phyloP scores from a whole-genome alignment of 2,888 invertebrate species.

The Amphipyra tragopoginis region DNA sequence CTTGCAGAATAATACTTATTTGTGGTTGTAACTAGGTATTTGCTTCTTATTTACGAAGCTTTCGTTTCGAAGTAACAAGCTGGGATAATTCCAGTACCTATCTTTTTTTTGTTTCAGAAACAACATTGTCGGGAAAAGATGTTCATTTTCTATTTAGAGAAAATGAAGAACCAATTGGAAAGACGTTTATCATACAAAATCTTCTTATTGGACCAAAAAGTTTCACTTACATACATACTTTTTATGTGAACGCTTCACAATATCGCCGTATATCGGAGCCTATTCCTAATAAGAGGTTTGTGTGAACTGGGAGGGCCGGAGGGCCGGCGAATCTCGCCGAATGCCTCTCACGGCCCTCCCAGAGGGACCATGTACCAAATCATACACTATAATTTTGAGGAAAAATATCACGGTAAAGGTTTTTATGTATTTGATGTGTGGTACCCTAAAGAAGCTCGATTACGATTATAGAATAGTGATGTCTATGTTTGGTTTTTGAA shows the following conservation, averaged over 20 bases:
- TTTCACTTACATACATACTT: constrained; percentile 11
- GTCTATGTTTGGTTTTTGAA: constrained; percentile 24
- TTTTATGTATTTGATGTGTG: constrained; percentile 42
- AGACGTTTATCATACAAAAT: constrained; percentile 8
- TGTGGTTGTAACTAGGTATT: constrained; percentile 50
- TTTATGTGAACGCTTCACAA: constrained; percentile 52
- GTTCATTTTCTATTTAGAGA: constrained; percentile 27
- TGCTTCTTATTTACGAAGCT: constrained; percentile 47
- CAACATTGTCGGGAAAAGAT: constrained; percentile 28
- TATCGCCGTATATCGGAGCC: constrained; percentile 61
- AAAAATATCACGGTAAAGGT: constrained; percentile 49
- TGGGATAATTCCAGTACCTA: constrained; percentile 38
- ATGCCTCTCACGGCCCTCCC: constrained; percentile 61
- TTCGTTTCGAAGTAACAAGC: constrained; percentile 36
- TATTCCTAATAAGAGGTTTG: constrained; percentile 69
- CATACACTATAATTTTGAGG: constrained; percentile 58
- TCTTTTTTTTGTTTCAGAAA: constrained; percentile 44
- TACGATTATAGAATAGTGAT: constrained; percentile 33
- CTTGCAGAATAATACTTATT: constrained; percentile 39
- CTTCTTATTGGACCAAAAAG: constrained; percentile 36
- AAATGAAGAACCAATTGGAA: constrained; percentile 45
- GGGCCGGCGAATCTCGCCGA: constrained; percentile 65
- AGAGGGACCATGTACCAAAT: constrained; percentile 55
- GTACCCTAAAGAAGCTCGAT: constrained; percentile 39
- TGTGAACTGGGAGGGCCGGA: constrained; percentile 59